These are phyloP conservation scores for Nothura maculosa DNA, from an alignment of 2,797 vertebrate species.

Conservation along the genomic window DNA sequence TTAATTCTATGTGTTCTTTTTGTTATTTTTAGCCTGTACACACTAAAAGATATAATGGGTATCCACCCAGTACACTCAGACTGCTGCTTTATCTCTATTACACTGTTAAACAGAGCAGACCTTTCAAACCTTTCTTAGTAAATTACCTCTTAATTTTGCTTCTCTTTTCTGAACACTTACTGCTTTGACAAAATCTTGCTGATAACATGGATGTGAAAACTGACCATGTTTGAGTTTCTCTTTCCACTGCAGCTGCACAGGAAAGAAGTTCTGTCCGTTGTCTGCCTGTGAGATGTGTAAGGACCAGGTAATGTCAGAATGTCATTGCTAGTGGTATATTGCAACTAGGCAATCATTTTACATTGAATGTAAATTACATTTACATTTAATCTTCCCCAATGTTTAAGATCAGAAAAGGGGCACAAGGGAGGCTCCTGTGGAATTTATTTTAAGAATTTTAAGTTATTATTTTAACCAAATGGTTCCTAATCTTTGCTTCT, in stretches of 20 bases:
- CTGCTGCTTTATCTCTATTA: background rate
- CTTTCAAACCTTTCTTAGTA: background rate
- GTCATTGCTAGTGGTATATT: background rate
- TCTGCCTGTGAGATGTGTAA: background rate
- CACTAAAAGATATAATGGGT: background rate
- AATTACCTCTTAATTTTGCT: background rate
- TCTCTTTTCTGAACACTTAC: background rate
- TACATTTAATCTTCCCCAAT: background rate
- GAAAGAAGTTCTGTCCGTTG: background rate
- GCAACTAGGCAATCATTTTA: background rate
- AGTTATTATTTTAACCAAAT: background rate
- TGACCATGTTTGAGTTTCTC: background rate
- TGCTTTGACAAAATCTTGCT: background rate
- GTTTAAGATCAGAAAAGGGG: background rate
- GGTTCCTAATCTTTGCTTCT: background rate
- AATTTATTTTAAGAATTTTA: background rate
- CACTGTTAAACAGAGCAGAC: background rate
- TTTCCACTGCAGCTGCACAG: background rate
- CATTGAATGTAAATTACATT: background rate
- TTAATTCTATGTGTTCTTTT: background rate
- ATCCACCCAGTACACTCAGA: background rate
- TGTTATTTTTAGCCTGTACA: background rate
- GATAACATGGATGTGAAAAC: background rate
- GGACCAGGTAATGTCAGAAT: background rate
- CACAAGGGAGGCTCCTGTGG: fast-evolving